phyloP scores from a whole-genome alignment of 2,113 vertebrate genomes.

The Muntiacus reevesi region DNA sequence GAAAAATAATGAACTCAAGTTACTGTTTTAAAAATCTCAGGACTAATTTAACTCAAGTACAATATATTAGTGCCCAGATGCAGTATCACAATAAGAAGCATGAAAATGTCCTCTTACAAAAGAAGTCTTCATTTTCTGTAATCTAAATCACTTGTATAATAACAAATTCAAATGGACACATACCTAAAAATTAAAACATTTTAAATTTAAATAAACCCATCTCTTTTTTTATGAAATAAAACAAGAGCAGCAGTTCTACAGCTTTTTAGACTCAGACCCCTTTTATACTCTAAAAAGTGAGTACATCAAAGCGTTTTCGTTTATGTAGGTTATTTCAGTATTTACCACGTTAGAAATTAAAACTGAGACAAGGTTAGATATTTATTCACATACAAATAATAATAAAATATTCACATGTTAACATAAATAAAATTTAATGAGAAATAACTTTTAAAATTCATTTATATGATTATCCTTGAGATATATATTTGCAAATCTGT shows the following conservation, averaged over 20 bases:
- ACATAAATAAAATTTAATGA: not conserved
- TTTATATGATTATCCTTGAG: not conserved
- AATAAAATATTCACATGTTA: not conserved
- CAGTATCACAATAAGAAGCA: not conserved
- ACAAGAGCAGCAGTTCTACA: not conserved
- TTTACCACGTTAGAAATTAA: not conserved
- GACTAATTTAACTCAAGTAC: conserved; percentile 33
- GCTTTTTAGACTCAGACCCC: not conserved
- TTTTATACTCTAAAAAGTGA: conserved; percentile 2
- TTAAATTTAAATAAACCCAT: not conserved
- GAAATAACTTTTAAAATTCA: conserved; percentile 28
- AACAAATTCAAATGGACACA: conserved; percentile 9
- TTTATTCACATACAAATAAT: not conserved
- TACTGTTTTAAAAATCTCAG: conserved; percentile 44
- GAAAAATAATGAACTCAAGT: conserved; percentile 64
- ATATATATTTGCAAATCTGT: not conserved
- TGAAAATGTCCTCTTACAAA: not conserved
- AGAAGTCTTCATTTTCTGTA: not conserved
- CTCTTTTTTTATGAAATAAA: not conserved
- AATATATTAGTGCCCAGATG: not conserved
- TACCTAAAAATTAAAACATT: not conserved
- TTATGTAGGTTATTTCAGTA: not conserved
- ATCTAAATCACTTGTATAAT: not conserved
- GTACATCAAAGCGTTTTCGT: not conserved
- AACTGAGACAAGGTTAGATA: not conserved